phyloP scores from a whole-genome alignment of 2,888 invertebrate species.

The Melanotus villosus region DNA sequence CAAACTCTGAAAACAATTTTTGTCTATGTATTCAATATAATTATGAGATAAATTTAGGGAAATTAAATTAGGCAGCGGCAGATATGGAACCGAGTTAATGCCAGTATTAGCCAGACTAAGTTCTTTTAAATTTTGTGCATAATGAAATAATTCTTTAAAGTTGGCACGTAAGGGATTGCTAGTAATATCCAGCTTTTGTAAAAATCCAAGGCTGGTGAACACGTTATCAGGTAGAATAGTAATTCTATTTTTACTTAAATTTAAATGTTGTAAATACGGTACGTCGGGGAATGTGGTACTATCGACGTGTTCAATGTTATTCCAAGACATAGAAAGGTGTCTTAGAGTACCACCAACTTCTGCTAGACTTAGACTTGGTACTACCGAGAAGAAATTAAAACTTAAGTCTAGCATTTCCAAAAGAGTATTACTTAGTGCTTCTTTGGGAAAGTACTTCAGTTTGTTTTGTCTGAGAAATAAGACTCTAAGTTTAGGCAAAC shows the following conservation, averaged over 20 bases:
- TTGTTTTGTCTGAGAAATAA: constrained; percentile 82
- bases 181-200: constrained; percentile 85
- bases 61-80: constrained; percentile 84
- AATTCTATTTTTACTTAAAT: constrained; percentile 85
- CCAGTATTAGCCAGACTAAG: constrained; percentile 84
- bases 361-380: constrained; percentile 83
- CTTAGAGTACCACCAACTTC: constrained; percentile 86
- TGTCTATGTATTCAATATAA: constrained; percentile 78
- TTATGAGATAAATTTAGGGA: constrained; percentile 87
- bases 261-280: constrained; percentile 82
- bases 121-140: constrained; percentile 84
- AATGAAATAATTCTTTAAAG: constrained; percentile 89
- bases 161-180: constrained; percentile 87
- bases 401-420: constrained; percentile 87
- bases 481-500: constrained; percentile 80
- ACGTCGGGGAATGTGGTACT: constrained; percentile 89
- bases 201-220: constrained; percentile 84
- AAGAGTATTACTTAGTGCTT: constrained; percentile 84
- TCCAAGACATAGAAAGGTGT: constrained; percentile 83
- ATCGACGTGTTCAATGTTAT: constrained; percentile 88
- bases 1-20: constrained; percentile 80
- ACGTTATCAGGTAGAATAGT: constrained; percentile 91
- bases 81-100: constrained; percentile 81
- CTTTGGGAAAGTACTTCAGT: constrained; percentile 81
- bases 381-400: constrained; percentile 83